These are phyloP conservation scores for Puma concolor DNA, from an alignment of 2,113 vertebrate species.

Conservation along the genomic window DNA sequence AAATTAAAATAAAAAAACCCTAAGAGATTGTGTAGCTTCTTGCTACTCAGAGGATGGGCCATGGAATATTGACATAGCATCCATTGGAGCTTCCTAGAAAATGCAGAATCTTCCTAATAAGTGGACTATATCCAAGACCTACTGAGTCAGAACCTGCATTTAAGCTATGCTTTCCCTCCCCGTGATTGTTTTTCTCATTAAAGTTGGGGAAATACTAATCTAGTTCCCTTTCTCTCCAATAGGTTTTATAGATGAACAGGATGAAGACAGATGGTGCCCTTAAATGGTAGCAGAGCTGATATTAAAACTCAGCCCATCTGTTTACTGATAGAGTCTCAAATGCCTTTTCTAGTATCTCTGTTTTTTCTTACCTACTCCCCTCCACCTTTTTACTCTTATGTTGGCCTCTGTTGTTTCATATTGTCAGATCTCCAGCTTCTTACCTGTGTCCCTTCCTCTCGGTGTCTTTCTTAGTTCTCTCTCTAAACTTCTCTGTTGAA, in stretches of 20 bases:
- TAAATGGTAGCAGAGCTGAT: neutral
- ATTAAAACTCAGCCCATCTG: neutral
- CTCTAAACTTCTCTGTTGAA: neutral
- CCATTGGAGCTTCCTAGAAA: neutral
- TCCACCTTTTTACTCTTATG: neutral
- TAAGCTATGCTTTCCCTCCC: neutral
- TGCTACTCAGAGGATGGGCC: neutral
- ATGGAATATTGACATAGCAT: neutral
- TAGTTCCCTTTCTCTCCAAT: neutral
- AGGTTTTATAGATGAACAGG: neutral
- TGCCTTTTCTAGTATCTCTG: neutral
- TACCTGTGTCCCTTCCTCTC: neutral
- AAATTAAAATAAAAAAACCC: neutral
- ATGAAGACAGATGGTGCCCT: neutral
- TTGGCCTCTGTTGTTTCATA: neutral
- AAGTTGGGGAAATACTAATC: neutral
- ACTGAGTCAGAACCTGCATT: neutral
- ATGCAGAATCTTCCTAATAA: neutral
- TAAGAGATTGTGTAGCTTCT: neutral
- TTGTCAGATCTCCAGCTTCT: neutral
- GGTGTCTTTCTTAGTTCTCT: neutral
- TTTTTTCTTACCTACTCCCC: neutral
- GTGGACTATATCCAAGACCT: neutral
- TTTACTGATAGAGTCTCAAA: neutral
- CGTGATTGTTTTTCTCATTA: neutral